Evolutionary conservation across 2,797 vertebrate species (phyloP).

Genomic region (Poecilia velifera): DNA sequence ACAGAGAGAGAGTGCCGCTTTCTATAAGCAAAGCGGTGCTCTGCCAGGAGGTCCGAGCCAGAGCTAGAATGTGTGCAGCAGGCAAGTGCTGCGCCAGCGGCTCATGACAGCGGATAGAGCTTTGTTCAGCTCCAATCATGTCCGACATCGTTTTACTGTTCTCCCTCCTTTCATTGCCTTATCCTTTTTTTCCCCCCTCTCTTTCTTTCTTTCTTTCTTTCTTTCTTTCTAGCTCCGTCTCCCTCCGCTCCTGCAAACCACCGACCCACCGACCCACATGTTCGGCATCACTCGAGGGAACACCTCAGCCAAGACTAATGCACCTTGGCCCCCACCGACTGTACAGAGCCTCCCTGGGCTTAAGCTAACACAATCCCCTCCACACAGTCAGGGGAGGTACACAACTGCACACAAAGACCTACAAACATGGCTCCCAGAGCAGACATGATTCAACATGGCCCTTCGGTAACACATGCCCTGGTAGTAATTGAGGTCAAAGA

Average conservation of each 20-base stretch:
- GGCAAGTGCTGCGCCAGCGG: constrained; percentile 30
- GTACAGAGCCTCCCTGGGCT: constrained; percentile 51
- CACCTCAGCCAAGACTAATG: constrained; percentile 69
- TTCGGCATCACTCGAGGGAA: constrained; percentile 63
- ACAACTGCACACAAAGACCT: constrained; percentile 20
- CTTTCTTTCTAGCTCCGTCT: not conserved
- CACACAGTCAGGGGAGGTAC: constrained; percentile 34
- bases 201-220: too few relatives aligned
- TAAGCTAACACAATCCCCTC: constrained; percentile 58
- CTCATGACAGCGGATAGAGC: constrained; percentile 44
- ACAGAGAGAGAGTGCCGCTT: constrained; percentile 18
- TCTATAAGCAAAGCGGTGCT: constrained; percentile 16
- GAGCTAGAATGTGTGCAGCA: constrained; percentile 40
- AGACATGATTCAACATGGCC: constrained; percentile 73
- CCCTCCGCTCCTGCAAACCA: constrained; percentile 26
- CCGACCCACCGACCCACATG: constrained; percentile 42
- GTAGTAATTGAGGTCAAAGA: constrained; percentile 80
- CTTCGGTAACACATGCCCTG: constrained; percentile 65
- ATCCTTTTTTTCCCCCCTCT: constrained; percentile 9
- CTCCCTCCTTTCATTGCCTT: constrained; percentile 52
- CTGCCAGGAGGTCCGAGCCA: constrained; percentile 42
- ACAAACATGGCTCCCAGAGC: constrained; percentile 45
- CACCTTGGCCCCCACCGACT: constrained; percentile 67
- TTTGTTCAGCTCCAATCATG: constrained; percentile 63
- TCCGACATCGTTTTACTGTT: constrained; percentile 64